phyloP scores from a whole-genome alignment of 2,113 vertebrate genomes.

The Oreochromis spilurus region DNA sequence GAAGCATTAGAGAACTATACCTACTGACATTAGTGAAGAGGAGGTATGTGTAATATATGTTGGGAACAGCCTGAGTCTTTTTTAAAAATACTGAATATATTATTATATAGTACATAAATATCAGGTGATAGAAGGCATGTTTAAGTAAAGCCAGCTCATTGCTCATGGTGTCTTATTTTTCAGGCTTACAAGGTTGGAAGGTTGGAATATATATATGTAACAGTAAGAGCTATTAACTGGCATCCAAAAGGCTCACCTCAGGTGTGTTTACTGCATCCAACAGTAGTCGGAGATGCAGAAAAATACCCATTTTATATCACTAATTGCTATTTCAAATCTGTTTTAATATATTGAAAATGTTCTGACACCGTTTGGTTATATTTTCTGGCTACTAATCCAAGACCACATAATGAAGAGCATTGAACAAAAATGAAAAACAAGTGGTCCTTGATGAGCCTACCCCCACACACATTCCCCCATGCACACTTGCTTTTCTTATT shows the following conservation, averaged over 20 bases:
- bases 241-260: not conserved
- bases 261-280: not conserved
- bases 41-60: not conserved
- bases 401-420: not conserved
- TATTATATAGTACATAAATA: not conserved
- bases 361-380: not conserved
- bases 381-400: conserved; percentile 13
- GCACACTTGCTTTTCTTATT: not conserved
- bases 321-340: not conserved
- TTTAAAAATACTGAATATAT: not conserved
- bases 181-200: not conserved
- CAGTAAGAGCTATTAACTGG: not conserved
- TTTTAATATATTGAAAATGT: not conserved
- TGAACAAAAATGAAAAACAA: conserved; percentile 14
- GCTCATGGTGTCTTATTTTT: not conserved
- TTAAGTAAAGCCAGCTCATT: not conserved
- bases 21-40: not conserved
- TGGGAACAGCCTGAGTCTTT: not conserved
- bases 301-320: not conserved
- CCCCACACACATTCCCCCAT: not conserved
- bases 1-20: not conserved
- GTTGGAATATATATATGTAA: not conserved
- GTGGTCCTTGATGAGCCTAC: not conserved
- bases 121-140: not conserved
- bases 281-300: not conserved